phyloP scores from a whole-genome alignment of 2,113 vertebrate species.

The Artemisiospiza belli region DNA sequence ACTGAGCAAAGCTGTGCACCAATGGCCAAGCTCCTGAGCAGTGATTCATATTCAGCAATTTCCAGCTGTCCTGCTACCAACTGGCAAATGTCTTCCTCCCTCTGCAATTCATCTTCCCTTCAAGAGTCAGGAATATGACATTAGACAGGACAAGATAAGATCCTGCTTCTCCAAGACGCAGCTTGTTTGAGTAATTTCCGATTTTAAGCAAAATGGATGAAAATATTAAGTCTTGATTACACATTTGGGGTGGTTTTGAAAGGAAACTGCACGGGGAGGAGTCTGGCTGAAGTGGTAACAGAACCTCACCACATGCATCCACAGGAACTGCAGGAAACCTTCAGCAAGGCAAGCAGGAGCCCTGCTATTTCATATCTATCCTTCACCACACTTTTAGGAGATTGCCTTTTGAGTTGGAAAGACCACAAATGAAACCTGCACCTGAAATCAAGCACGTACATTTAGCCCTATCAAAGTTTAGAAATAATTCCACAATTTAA shows the following conservation, averaged over 20 bases:
- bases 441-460: constrained; percentile 47
- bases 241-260: not conserved
- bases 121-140: not conserved
- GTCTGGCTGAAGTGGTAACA: not conserved
- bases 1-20: not conserved
- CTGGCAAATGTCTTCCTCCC: not conserved
- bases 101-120: not conserved
- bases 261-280: not conserved
- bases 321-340: not conserved
- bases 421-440: not conserved
- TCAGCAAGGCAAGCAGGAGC: not conserved
- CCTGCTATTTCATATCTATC: not conserved
- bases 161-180: not conserved
- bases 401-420: not conserved
- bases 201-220: not conserved
- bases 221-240: not conserved
- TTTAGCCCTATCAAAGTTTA: constrained; percentile 50
- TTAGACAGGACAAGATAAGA: not conserved
- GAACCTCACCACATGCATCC: not conserved
- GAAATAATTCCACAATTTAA: constrained; percentile 72
- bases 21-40: not conserved
- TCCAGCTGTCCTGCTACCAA: constrained; percentile 25
- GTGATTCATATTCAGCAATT: constrained; percentile 1
- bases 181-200: not conserved
- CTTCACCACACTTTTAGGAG: not conserved